Evolutionary conservation across 64 coral and sea anemone species (phyloP).

Genomic region (Montipora capricornis): DNA sequence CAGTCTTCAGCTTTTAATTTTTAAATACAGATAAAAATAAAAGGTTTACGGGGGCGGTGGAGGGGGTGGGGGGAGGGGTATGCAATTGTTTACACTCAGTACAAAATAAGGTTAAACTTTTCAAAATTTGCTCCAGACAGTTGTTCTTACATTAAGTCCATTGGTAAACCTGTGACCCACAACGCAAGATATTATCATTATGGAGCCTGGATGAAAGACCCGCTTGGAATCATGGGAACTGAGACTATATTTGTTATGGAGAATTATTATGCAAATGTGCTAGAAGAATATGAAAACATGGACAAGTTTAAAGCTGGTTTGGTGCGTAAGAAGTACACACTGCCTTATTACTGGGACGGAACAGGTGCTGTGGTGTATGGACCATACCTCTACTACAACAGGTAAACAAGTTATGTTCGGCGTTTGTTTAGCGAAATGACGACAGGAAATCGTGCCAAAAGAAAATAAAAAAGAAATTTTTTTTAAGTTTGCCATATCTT

Average conservation of each 20-base stretch:
- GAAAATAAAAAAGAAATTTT: background rate
- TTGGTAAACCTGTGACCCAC: conserved; percentile 52
- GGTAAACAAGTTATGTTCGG: background rate
- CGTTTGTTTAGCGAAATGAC: background rate
- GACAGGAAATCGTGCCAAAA: background rate
- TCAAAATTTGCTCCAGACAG: background rate
- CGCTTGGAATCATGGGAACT: conserved; percentile 41
- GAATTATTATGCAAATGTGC: background rate
- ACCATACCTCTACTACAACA: conserved; percentile 46
- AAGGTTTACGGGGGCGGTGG: no score
- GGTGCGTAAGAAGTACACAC: conserved; percentile 10
- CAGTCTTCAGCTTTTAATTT: no score
- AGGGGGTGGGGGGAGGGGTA: no score
- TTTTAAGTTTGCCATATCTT: background rate
- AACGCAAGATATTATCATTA: background rate
- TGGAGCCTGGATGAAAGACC: conserved; percentile 70
- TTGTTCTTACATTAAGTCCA: conserved; percentile 24
- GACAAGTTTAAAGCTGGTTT: conserved; percentile 46
- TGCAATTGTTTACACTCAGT: no score
- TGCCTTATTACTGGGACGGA: conserved; percentile 37
- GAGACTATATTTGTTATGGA: conserved; percentile 62
- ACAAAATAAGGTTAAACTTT: no score
- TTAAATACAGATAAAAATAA: no score
- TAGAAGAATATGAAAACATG: conserved; percentile 62
- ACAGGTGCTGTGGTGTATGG: conserved; percentile 52